Base-by-base conservation (phyloP, 2,888 invertebrate species). In the Philhelius pedissequus region DNA sequence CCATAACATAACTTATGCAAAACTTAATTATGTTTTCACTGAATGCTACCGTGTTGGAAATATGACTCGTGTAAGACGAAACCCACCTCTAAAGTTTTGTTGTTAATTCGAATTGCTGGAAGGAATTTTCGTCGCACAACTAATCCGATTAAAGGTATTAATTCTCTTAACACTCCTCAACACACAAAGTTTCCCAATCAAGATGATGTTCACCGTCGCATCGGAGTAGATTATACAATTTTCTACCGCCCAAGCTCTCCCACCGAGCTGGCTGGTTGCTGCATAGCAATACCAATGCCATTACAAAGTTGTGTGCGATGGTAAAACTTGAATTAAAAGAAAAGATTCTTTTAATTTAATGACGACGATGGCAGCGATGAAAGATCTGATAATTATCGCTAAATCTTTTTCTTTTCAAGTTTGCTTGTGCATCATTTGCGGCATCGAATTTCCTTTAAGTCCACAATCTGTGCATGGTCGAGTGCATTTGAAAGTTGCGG, bases 141-240 rank as follows among this genome's bases (percentile, higher is more conserved):
- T 83, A 74, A 83, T 83, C 78, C 64, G 83, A 83, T 83, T 78
- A 78, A 68, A 70, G 78, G 69, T 83, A 78, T 83, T 83, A 54
- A 83, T 74, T 83, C 74, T 70, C 78, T 78, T 69, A 74, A 78
- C 78, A 70, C 74, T 83, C 64, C 58, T 50, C 68, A 69, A 78
- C 69, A 83, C 35, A 22, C 58, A 40, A 74, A 70, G 69, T 83
- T 78, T 74, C 58, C 69, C 70, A 78, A 83, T 78, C 83, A 58
- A 74, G 77, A 82, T 77, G 66, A 62, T 62, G 52, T 66, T 66
- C 69, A 48, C 35, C 45, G 48, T 54, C 22, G 9, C 32, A 52
- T 45, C 25, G 40, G n/a, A 48, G 52, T 18, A n/a, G 52, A 69
- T 54, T 60, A 78, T 68, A 73, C 20, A 56, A 69, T 69, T 82